Evolutionary conservation across 2,797 vertebrate genomes (phyloP), one percentile per base, ranked within the genome.

Genomic region (Enteromius paludinosus): DNA sequence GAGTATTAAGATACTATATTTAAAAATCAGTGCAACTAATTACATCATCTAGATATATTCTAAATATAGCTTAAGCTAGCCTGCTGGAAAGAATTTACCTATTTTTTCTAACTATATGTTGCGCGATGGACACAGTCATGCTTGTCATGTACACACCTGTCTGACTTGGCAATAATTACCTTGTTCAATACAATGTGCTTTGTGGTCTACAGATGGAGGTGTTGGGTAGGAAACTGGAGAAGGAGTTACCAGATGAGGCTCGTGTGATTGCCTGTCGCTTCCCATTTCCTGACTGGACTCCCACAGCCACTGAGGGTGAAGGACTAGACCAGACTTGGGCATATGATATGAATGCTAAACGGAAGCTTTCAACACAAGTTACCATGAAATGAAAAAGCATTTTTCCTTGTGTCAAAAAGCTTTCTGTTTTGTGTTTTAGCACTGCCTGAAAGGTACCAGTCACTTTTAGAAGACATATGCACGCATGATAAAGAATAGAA

Each of bases 321-420:
- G 91, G 92, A 56, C 91, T 96, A 0, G 90, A 95, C 54, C 86
- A 93, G 87, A 90, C 91, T 0, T 95, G 93, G 91, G 92, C 91
- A 56, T 94, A 95, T 79, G 90, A 95, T 88, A 92, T 95, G 20
- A 70, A 62, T 47, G 72, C 38, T 1, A 85, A 94, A 33, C 87
- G 89, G 59, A 81, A 66, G n/a, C 23, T n/a, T 25, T 64, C 33
- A 68, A n/a, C 17, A 62, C 30, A 69, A 77, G 3, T 70, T 56
- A 33, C 18, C 17, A 14, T 17, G 17, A 56, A 1, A 82, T 75
- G 14, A 52, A 47, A 62, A 74, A 72, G 10, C 35, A 43, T 23
- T n/a, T 75, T 41, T 7, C 64, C 23, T 79, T 25, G 0, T 41
- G 47, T 54, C n/a, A 54, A 5, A 73, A 35, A 35, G 11, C 17